Percentiles rank a stretch among this genome's conserved stretches.
phyloP scores from a whole-genome alignment of 2,888 invertebrate species.

The Heliconius charithonia region DNA sequence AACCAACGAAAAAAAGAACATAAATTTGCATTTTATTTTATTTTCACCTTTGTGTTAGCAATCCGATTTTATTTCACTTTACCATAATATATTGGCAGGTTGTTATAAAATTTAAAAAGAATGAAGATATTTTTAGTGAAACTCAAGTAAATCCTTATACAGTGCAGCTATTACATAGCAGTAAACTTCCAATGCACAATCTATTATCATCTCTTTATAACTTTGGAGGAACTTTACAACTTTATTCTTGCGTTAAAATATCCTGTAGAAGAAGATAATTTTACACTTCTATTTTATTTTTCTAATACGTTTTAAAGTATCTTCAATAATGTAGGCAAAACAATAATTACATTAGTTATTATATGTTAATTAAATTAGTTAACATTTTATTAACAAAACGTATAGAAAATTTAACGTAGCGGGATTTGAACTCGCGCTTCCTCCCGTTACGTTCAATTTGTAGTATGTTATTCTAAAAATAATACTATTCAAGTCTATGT shows the following conservation, averaged over 20 bases:
- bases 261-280: constrained; percentile 20
- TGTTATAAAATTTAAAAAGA: background rate
- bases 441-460: no score
- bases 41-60: no score
- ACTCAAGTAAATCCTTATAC: constrained; percentile 9
- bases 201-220: constrained; percentile 36
- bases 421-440: no score
- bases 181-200: constrained; percentile 32
- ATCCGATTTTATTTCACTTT: background rate
- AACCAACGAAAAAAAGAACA: no score
- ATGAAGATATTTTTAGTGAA: constrained; percentile 9
- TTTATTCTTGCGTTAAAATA: constrained; percentile 37
- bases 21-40: no score
- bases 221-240: constrained; percentile 32
- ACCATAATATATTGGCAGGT: background rate
- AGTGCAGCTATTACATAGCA: constrained; percentile 24
- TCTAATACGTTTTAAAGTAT: background rate
- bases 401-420: no score
- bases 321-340: no score
- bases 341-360: no score
- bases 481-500: background rate
- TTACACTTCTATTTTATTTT: constrained; percentile 4
- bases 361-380: no score
- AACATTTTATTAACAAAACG: no score
- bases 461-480: no score